phyloP scores from a whole-genome alignment of 2,113 vertebrate species.

The Litocranius walleri region DNA sequence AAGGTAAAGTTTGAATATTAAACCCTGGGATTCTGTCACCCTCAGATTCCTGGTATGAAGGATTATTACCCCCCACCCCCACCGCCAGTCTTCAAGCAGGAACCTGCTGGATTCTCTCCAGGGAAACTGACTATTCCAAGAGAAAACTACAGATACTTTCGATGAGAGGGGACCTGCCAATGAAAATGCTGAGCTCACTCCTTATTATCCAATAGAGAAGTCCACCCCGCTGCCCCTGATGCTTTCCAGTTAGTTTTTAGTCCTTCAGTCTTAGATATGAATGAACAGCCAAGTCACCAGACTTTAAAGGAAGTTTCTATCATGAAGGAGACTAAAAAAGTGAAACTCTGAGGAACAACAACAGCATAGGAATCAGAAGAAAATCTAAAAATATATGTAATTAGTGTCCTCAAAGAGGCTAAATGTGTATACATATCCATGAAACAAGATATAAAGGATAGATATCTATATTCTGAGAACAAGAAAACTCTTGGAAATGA shows the following conservation, averaged over 20 bases:
- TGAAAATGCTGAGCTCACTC: not conserved
- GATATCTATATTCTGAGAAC: not conserved
- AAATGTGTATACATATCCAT: not conserved
- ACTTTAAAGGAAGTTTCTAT: not conserved
- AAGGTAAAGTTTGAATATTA: not conserved
- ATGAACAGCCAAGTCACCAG: not conserved
- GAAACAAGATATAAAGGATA: not conserved
- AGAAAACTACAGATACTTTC: not conserved
- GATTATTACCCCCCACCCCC: not conserved
- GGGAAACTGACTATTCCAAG: not conserved
- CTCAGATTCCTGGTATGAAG: not conserved
- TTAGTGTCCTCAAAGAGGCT: not conserved
- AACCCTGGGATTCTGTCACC: not conserved
- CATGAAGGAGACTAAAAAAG: not conserved
- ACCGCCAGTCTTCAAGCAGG: not conserved
- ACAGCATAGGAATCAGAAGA: not conserved
- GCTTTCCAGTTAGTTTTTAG: not conserved
- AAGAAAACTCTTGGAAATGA: conserved; percentile 3
- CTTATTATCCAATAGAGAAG: not conserved
- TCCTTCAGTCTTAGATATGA: not conserved
- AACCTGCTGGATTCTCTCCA: not conserved
- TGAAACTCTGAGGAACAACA: not conserved
- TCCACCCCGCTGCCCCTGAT: not conserved
- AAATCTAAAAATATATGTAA: conserved; percentile 12
- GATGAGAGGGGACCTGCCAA: not conserved